A percentile compares a stretch with the other conserved stretches of the same genome.
Evolutionary conservation across 2,888 invertebrate genomes (phyloP).

Genomic region (Orthosia gothica): DNA sequence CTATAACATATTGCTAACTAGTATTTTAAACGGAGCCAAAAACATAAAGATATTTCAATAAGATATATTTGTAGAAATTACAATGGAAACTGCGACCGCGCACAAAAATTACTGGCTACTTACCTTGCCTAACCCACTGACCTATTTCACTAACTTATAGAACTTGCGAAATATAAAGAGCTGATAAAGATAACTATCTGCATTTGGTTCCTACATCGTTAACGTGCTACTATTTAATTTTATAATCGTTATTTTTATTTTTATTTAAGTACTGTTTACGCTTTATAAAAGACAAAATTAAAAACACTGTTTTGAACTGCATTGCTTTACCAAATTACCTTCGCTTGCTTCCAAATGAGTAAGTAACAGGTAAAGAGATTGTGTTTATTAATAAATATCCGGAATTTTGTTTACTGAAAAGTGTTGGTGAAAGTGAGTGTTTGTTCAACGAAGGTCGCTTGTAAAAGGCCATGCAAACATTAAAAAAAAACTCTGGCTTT

Average conservation of each 20-base stretch:
- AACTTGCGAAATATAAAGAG: conserved; percentile 56
- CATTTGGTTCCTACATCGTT: conserved; percentile 46
- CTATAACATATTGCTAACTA: background rate
- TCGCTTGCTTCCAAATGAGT: conserved; percentile 77
- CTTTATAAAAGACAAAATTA: conserved; percentile 22
- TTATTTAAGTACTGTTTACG: conserved; percentile 20
- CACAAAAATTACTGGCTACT: conserved; percentile 46
- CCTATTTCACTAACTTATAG: conserved; percentile 63
- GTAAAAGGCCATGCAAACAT: conserved; percentile 75
- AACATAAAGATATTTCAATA: conserved; percentile 24
- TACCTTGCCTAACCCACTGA: conserved; percentile 50
- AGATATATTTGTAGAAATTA: conserved; percentile 18
- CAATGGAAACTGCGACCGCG: conserved; percentile 37
- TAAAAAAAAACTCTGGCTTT: conserved; percentile 63
- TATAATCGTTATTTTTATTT: conserved; percentile 15
- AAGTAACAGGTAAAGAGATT: conserved; percentile 83
- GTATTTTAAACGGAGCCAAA: background rate
- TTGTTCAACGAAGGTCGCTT: conserved; percentile 78
- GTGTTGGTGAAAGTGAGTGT: conserved; percentile 83
- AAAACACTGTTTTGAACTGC: conserved; percentile 55
- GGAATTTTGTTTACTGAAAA: conserved; percentile 84
- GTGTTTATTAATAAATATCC: conserved; percentile 79
- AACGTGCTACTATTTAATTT: conserved; percentile 18
- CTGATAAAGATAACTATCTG: conserved; percentile 48
- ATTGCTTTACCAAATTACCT: conserved; percentile 80